These are phyloP conservation scores for Morpho achilles DNA, from an alignment of 2,888 invertebrate species.

Conservation along the genomic window DNA sequence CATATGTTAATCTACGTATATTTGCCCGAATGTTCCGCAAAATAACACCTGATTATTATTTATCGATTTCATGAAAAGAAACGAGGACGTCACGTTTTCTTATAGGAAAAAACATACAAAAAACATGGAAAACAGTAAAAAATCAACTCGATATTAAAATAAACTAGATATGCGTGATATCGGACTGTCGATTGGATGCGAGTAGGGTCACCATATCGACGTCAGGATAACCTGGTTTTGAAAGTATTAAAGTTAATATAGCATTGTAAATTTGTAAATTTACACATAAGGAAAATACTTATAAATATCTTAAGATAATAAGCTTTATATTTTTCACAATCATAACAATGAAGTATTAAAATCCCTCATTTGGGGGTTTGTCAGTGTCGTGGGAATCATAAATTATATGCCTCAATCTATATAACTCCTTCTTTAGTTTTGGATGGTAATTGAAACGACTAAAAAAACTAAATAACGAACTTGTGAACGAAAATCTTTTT, in stretches of 20 bases:
- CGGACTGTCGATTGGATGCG: conserved; percentile 49
- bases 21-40: conserved; percentile 33
- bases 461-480: no score
- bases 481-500: no score
- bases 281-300: no score
- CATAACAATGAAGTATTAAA: no score
- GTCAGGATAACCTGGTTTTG: not conserved
- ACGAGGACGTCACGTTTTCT: conserved; percentile 56
- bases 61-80: conserved; percentile 43
- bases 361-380: no score
- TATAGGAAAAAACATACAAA: conserved; percentile 43
- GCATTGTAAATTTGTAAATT: not conserved
- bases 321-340: no score
- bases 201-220: not conserved
- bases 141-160: conserved; percentile 66
- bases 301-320: no score
- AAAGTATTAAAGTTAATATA: no score
- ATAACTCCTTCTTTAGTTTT: no score
- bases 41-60: conserved; percentile 32
- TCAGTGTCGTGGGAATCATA: no score
- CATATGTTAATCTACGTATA: conserved; percentile 44
- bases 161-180: conserved; percentile 53
- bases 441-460: no score
- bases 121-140: conserved; percentile 56
- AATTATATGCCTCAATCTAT: no score